A percentile compares a stretch with the other conserved stretches of the same genome.
Evolutionary conservation across 2,113 vertebrate genomes (phyloP).

Genomic region (Platichthys flesus): DNA sequence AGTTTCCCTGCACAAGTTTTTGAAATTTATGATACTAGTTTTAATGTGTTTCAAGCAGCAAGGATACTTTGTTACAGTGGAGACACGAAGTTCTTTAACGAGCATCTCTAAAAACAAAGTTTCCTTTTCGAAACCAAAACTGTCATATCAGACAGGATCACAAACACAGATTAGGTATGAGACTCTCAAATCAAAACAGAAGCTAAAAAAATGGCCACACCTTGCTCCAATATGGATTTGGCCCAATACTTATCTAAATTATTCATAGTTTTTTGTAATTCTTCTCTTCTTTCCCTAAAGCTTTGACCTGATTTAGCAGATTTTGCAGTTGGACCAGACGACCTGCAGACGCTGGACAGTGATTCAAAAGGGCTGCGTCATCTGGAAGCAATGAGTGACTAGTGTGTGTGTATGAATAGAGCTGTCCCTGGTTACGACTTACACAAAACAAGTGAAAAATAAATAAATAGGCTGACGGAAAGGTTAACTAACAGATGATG

Average conservation of each 20-base stretch:
- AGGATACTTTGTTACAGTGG: not conserved
- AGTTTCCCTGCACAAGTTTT: not conserved
- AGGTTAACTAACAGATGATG: slow-evolving; percentile 11
- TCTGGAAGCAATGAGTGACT: slow-evolving; percentile 47
- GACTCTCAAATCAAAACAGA: slow-evolving; percentile 30
- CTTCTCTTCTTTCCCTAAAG: slow-evolving; percentile 20
- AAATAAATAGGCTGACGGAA: not conserved
- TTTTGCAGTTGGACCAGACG: slow-evolving; percentile 43
- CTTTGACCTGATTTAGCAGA: slow-evolving; percentile 27
- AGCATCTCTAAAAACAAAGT: slow-evolving; percentile 1
- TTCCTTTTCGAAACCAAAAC: slow-evolving; percentile 53
- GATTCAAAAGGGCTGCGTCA: slow-evolving; percentile 41
- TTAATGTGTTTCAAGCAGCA: slow-evolving; percentile 1
- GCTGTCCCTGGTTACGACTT: not conserved
- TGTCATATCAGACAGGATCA: not conserved
- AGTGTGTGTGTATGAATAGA: slow-evolving; percentile 13
- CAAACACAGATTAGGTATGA: slow-evolving; percentile 12
- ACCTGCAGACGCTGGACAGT: slow-evolving; percentile 10
- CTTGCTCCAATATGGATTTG: slow-evolving; percentile 53
- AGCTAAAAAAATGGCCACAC: slow-evolving; percentile 32
- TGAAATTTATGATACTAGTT: not conserved
- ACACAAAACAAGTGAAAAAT: not conserved
- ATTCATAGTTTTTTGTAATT: slow-evolving; percentile 12
- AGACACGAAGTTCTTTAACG: slow-evolving; percentile 4
- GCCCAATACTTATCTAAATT: slow-evolving; percentile 31